phyloP scores from a whole-genome alignment of 2,888 invertebrate species.

The Erebia palarica region DNA sequence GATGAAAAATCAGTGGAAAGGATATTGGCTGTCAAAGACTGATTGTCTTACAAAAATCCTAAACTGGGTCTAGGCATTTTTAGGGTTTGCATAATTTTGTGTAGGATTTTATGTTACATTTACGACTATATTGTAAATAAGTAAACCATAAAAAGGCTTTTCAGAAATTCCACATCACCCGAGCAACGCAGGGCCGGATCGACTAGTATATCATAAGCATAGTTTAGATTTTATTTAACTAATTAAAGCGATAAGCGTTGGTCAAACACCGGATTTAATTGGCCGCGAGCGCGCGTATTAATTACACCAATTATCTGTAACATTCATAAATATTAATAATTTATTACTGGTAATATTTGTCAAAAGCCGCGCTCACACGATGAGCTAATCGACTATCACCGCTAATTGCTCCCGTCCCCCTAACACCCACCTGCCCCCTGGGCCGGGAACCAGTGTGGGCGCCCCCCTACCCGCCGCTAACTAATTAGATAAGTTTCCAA shows the following conservation, averaged over 20 bases:
- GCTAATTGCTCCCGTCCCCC: conserved; percentile 74
- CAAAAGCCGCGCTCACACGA: conserved; percentile 80
- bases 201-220: conserved; percentile 24
- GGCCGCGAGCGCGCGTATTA: conserved; percentile 51
- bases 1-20: too few relatives aligned
- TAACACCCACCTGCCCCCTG: conserved; percentile 42
- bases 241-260: conserved; percentile 48
- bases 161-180: too few relatives aligned
- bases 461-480: conserved; percentile 57
- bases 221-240: conserved; percentile 38
- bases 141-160: background rate
- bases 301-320: conserved; percentile 68
- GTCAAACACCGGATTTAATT: conserved; percentile 51
- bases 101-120: background rate
- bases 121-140: background rate
- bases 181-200: background rate
- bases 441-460: conserved; percentile 42
- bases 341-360: conserved; percentile 77
- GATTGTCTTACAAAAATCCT: too few relatives aligned
- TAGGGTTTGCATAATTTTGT: too few relatives aligned
- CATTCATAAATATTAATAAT: conserved; percentile 71
- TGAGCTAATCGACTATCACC: conserved; percentile 83
- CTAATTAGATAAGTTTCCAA: conserved; percentile 83
- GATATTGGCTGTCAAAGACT: too few relatives aligned
- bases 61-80: too few relatives aligned